phyloP scores from a whole-genome alignment of 2,888 invertebrate species.

The Limenitis camilla region DNA sequence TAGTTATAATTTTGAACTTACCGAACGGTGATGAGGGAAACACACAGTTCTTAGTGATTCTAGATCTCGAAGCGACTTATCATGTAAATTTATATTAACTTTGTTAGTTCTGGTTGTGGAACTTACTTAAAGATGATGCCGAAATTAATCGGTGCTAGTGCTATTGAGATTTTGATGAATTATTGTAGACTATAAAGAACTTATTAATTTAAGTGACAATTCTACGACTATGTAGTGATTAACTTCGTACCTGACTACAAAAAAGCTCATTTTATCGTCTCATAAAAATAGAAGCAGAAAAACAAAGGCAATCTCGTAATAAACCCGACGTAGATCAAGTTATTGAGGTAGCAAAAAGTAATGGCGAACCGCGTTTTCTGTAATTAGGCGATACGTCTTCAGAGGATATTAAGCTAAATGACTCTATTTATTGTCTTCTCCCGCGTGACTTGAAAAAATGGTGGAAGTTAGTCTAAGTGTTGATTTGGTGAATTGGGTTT shows the following conservation, averaged over 20 bases:
- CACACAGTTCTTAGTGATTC: too few species aligned
- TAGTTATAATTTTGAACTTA: too few species aligned
- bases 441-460: slow-evolving; percentile 31
- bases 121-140: too few species aligned
- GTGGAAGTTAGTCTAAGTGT: slow-evolving; percentile 11
- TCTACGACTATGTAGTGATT: too few species aligned
- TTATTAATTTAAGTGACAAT: too few species aligned
- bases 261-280: slow-evolving; percentile 10
- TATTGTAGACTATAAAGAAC: too few species aligned
- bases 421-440: slow-evolving; percentile 36
- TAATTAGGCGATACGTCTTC: slow-evolving; percentile 57
- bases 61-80: too few species aligned
- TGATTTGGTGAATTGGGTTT: slow-evolving; percentile 6
- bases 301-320: slow-evolving; percentile 16
- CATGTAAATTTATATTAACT: too few species aligned
- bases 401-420: slow-evolving; percentile 48
- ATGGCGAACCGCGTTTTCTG: slow-evolving; percentile 33
- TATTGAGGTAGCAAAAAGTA: slow-evolving; percentile 22
- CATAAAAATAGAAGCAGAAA: slow-evolving; percentile 7
- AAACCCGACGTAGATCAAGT: slow-evolving; percentile 20
- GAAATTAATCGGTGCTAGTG: too few species aligned
- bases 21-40: too few species aligned
- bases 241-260: neutral
- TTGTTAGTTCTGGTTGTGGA: too few species aligned
- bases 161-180: too few species aligned